Percentiles rank a stretch among this genome's conserved stretches.
Evolutionary conservation across 53 echinoderm and acorn worm species (phyloP).

Genomic region (Echinometra lucunter): DNA sequence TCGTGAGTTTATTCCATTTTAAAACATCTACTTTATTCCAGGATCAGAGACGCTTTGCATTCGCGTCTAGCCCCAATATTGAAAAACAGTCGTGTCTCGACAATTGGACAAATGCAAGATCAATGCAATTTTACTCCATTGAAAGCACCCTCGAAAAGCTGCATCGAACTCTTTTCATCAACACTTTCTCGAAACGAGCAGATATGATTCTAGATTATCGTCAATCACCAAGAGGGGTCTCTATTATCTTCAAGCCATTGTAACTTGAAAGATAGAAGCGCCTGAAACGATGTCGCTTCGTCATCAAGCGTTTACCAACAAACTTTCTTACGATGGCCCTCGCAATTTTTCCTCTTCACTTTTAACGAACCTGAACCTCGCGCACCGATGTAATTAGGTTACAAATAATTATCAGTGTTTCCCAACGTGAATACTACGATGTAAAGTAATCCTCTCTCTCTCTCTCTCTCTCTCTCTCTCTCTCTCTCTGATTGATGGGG

Average conservation of each 20-base stretch:
- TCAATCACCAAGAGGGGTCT: background rate
- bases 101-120: background rate
- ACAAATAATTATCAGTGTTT: constrained; percentile 55
- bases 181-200: constrained; percentile 3
- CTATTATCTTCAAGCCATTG: constrained; percentile 20
- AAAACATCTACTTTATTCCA: too few relatives aligned
- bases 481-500: constrained; percentile 11
- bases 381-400: constrained; percentile 53
- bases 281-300: background rate
- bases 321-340: background rate
- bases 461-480: background rate
- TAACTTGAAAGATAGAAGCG: background rate
- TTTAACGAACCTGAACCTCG: background rate
- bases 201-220: constrained; percentile 29
- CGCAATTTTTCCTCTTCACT: background rate
- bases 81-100: too few relatives aligned
- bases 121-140: background rate
- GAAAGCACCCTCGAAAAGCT: background rate
- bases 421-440: constrained; percentile 11
- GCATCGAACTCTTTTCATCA: background rate
- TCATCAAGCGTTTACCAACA: constrained; percentile 21
- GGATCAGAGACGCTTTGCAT: too few relatives aligned
- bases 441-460: background rate
- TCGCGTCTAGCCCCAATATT: background rate
- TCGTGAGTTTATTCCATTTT: too few relatives aligned